Evolutionary conservation across 2,888 invertebrate species (phyloP), one percentile per base, ranked within the genome.

Genomic region (Steromphala cineraria): DNA sequence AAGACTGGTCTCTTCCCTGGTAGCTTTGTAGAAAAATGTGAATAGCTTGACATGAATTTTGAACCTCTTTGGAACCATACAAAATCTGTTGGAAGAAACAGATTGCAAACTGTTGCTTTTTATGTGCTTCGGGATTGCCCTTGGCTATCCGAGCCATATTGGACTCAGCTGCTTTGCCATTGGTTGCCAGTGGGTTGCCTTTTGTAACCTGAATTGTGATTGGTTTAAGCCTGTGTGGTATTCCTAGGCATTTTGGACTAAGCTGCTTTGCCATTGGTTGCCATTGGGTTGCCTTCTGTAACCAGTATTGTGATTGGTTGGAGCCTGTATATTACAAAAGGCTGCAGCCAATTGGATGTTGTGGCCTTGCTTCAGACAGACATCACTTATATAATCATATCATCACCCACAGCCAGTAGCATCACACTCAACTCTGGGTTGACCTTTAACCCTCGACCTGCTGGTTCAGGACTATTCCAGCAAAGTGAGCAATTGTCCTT

Each of bases 1-100:
- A 96, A 97, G 89, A 97, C 97, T 4, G 98, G 98, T n/a, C 95
- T 98, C 67, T 98, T 98, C 94, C 98, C 98, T 1, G 97, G 98
- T 76, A 98, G 97, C 92, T 98, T 98, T 94, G 98, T 98, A 17
- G 91, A 92, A 82, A 90, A 90, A 75, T 83, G 81, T 81, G 84
- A 83, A 36, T 84, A 74, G 80, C 76, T 19, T 24, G 19, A 19
- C 19, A n/a, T 53, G 53, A 53, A 28, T n/a, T 71, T 28, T 36
- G 53, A 24, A 52, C 53, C 53, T 75, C 24, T 28, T 52, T 53
- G 15, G 17, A n/a, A 28, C 13, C 17, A 52, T 53, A 31, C 52
- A 76, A 53, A 31, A 17, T 71, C 40, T 71, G 36, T 36, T 36
- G 46, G 46, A 71, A 40, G 19, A 36, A 36, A 40, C 71, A 71